These are phyloP conservation scores for Eristalinus sepulchralis DNA, from an alignment of 2,888 invertebrate species.

Conservation along the genomic window DNA sequence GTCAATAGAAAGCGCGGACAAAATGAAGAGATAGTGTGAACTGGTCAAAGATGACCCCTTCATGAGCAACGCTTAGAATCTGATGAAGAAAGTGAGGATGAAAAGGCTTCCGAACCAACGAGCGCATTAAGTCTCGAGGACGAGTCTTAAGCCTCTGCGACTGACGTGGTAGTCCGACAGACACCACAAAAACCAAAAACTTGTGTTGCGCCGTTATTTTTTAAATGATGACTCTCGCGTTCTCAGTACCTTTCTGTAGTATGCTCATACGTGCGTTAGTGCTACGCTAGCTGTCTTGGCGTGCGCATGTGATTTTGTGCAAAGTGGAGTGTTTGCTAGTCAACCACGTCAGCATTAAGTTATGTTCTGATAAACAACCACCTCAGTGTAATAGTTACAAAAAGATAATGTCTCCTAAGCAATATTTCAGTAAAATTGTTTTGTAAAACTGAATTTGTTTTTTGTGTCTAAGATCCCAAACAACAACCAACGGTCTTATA, in stretches of 20 bases:
- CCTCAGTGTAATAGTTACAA: constrained; percentile 14
- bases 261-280: constrained; percentile 22
- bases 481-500: no score
- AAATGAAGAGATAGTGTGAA: background rate
- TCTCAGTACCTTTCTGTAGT: constrained; percentile 30
- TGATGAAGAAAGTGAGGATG: background rate
- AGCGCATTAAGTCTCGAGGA: no score
- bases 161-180: constrained; percentile 33
- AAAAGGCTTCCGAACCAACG: no score
- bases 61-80: no score
- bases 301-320: constrained; percentile 16
- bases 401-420: constrained; percentile 17
- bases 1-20: background rate
- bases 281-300: constrained; percentile 12
- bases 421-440: constrained; percentile 17
- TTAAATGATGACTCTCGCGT: constrained; percentile 4
- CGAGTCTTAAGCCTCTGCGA: constrained; percentile 25
- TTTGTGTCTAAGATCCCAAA: constrained; percentile 19
- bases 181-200: constrained; percentile 31
- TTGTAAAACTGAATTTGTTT: constrained; percentile 1
- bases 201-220: constrained; percentile 29
- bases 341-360: background rate
- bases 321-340: constrained; percentile 12
- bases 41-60: background rate
- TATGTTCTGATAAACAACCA: constrained; percentile 22